A percentile compares a stretch with the other conserved stretches of the same genome.
Conservation (phyloP, 1,140 invertebrate genomes). For the Saccostrea cuccullata region DNA sequence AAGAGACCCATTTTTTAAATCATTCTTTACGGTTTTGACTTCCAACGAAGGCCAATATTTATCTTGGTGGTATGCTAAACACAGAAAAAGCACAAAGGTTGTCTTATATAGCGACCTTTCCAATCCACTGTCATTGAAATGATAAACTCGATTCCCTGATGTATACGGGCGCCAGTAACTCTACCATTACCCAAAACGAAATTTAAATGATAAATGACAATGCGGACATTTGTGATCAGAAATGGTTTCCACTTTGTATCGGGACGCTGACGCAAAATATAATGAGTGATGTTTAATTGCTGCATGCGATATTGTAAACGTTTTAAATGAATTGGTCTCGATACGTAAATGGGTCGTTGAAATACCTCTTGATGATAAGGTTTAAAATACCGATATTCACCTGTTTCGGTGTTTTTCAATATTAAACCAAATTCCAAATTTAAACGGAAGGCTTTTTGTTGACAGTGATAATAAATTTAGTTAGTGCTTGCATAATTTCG, state of each 20-base stretch:
- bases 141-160: not conserved
- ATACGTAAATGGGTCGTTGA: conserved; percentile 42
- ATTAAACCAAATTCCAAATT: conserved; percentile 47
- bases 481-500: conserved; percentile 34
- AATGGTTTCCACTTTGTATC: conserved; percentile 47
- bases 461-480: conserved; percentile 41
- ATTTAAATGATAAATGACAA: conserved; percentile 12
- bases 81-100: conserved; percentile 48
- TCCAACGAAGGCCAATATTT: conserved; percentile 38
- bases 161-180: conserved; percentile 1
- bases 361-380: conserved; percentile 42
- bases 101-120: not conserved
- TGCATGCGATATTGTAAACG: conserved; percentile 25
- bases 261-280: conserved; percentile 40
- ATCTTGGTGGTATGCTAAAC: conserved; percentile 36
- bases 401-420: conserved; percentile 44
- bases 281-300: conserved; percentile 18
- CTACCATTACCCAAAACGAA: conserved; percentile 8
- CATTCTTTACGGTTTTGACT: conserved; percentile 50
- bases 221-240: conserved; percentile 38
- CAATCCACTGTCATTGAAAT: conserved; percentile 1
- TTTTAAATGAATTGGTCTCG: conserved; percentile 29
- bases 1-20: conserved; percentile 53
- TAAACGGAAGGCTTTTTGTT: conserved; percentile 44
- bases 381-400: conserved; percentile 49